A percentile compares a stretch with the other conserved stretches of the same genome.
Evolutionary conservation across 2,888 invertebrate species (phyloP).

Genomic region (Ceratothoa steindachneri): DNA sequence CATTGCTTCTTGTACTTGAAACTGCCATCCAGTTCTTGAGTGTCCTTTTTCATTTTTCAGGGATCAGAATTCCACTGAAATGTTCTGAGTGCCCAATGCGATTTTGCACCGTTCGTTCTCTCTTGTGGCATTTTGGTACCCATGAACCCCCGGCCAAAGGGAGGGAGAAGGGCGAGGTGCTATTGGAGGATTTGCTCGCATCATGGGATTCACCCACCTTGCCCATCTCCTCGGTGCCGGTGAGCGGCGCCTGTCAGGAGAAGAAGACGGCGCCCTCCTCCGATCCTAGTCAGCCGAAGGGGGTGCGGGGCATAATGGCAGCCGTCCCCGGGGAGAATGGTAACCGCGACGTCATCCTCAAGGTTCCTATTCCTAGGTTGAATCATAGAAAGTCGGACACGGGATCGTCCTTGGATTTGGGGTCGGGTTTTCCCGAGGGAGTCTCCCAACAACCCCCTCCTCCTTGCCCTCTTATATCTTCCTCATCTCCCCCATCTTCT

Average conservation of each 20-base stretch:
- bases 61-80: conserved; percentile 44
- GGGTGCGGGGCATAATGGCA: background rate
- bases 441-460: background rate
- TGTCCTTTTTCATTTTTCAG: conserved; percentile 26
- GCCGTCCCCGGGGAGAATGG: background rate
- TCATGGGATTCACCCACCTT: conserved; percentile 38
- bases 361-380: conserved; percentile 39
- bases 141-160: conserved; percentile 28
- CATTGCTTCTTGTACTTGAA: no score
- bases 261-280: background rate
- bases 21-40: no score
- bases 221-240: background rate
- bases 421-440: background rate
- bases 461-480: background rate
- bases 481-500: no score
- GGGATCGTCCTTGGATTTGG: background rate
- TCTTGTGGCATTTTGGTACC: conserved; percentile 45
- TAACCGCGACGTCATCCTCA: conserved; percentile 38
- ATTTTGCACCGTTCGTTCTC: conserved; percentile 46
- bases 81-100: conserved; percentile 46
- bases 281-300: background rate
- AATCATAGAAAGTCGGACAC: conserved; percentile 3
- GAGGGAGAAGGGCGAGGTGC: conserved; percentile 18
- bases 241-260: background rate
- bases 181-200: conserved; percentile 33